Percentiles rank a stretch among this genome's conserved stretches.
phyloP scores from a whole-genome alignment of 2,888 invertebrate genomes.

The Auanema freiburgensis region DNA sequence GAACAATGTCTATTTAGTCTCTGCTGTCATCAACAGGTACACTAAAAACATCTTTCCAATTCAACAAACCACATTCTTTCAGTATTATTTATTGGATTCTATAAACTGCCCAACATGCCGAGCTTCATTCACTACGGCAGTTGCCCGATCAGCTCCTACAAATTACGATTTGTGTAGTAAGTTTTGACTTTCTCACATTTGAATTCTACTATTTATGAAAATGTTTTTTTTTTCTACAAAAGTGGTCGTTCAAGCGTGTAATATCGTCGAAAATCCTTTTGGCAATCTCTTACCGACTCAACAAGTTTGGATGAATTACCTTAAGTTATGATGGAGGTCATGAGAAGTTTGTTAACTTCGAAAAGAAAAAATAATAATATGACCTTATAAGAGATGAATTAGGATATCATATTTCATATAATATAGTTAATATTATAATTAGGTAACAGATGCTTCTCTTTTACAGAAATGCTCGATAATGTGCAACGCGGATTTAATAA shows the following conservation, averaged over 20 bases:
- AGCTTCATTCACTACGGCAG: conserved; percentile 33
- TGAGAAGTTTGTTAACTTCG: no score
- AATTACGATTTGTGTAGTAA: conserved; percentile 60
- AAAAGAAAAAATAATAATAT: not conserved
- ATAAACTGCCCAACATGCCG: conserved; percentile 59
- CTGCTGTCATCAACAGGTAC: conserved; percentile 54
- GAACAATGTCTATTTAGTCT: conserved; percentile 52
- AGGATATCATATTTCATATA: not conserved
- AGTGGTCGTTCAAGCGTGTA: not conserved
- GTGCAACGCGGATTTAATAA: conserved; percentile 32
- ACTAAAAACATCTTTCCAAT: not conserved
- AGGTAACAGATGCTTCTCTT: not conserved
- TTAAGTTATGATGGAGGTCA: not conserved
- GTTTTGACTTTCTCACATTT: conserved; percentile 20
- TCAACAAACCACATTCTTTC: conserved; percentile 16
- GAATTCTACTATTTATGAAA: not conserved
- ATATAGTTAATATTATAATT: conserved; percentile 1
- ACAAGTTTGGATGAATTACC: not conserved
- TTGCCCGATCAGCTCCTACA: conserved; percentile 53
- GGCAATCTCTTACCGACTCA: not conserved
- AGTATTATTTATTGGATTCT: conserved; percentile 57
- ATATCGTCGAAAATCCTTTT: not conserved
- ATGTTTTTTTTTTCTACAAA: no score
- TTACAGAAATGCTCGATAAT: conserved; percentile 48
- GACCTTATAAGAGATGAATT: not conserved